Conservation (phyloP, 2,113 vertebrate species). For the Accipiter cooperii region DNA sequence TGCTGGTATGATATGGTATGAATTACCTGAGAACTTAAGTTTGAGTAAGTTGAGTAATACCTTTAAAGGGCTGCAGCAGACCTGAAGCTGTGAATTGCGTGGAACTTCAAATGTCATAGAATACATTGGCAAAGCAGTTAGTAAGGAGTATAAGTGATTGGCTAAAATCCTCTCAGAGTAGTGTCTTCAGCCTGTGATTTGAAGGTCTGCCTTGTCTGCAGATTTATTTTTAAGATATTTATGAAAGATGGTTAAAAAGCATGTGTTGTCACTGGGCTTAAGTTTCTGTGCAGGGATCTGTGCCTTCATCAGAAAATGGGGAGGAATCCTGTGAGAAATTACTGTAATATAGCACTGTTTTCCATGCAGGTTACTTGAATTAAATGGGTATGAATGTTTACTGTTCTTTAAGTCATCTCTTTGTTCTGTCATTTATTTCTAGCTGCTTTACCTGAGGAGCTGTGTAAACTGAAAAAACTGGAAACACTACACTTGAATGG, state of each 20-base stretch:
- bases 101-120: not conserved
- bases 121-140: not conserved
- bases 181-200: not conserved
- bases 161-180: not conserved
- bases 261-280: not conserved
- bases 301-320: not conserved
- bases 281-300: not conserved
- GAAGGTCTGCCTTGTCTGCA: not conserved
- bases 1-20: not conserved
- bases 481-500: constrained; percentile 86
- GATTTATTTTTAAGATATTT: not conserved
- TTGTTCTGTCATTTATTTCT: constrained; percentile 8
- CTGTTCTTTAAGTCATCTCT: not conserved
- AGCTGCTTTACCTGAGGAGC: constrained; percentile 83
- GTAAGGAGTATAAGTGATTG: not conserved
- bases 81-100: not conserved
- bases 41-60: not conserved
- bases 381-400: not conserved
- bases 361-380: not conserved
- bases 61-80: not conserved
- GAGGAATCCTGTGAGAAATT: not conserved
- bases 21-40: not conserved
- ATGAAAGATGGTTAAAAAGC: not conserved
- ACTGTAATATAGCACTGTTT: not conserved
- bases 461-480: constrained; percentile 92